Percentiles rank a stretch among this genome's conserved stretches.
These are phyloP conservation scores for Triops longicaudatus DNA, from an alignment of 1,140 invertebrate genomes.

Conservation along the genomic window DNA sequence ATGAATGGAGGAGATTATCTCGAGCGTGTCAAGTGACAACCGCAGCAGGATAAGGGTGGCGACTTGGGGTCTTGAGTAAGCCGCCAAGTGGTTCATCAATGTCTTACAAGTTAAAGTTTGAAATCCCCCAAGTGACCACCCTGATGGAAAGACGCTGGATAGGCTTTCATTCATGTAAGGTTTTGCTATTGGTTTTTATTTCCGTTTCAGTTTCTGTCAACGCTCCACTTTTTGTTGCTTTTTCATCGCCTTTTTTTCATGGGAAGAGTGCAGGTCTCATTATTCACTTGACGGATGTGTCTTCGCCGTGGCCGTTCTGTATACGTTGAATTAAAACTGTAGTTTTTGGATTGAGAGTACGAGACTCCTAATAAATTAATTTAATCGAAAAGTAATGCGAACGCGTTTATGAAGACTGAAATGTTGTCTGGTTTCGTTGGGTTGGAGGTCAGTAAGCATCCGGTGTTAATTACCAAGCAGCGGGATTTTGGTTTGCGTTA, in stretches of 20 bases:
- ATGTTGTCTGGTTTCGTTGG: not conserved
- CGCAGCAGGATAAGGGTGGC: not conserved
- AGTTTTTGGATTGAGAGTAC: too few species aligned
- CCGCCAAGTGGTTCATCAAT: not conserved
- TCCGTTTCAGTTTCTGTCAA: not conserved
- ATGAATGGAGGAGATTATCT: constrained; percentile 5
- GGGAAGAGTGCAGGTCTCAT: too few species aligned
- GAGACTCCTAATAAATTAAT: too few species aligned
- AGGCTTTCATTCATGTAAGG: not conserved
- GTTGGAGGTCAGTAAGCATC: not conserved
- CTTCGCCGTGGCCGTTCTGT: too few species aligned
- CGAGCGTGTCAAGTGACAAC: not conserved
- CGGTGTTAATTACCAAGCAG: not conserved
- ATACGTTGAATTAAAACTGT: too few species aligned
- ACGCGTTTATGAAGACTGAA: not conserved
- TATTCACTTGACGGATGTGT: too few species aligned
- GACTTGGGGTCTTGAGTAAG: not conserved
- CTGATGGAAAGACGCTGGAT: not conserved
- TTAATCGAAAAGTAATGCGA: not conserved
- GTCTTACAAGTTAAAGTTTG: not conserved
- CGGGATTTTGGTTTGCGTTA: too few species aligned
- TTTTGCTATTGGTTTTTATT: not conserved
- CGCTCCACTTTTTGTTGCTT: too few species aligned
- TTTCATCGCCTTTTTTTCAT: too few species aligned
- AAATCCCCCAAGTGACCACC: constrained; percentile 3